Conservation (phyloP, 2,113 vertebrate species). For the Spea multiplicata region DNA sequence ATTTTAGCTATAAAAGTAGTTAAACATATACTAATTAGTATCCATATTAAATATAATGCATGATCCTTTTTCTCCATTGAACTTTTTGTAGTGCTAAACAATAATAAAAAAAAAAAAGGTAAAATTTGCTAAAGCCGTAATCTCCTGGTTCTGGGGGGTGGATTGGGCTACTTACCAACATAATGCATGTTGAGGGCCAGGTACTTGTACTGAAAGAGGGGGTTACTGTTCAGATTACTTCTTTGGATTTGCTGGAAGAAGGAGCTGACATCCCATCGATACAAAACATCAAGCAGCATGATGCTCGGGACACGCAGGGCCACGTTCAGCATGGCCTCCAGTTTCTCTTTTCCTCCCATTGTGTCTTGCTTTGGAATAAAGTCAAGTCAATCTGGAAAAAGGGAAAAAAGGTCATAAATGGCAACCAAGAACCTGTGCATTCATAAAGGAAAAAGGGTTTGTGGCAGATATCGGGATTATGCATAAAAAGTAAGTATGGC, state of each 20-base stretch:
- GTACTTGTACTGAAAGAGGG: conserved; percentile 98
- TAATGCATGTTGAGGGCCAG: conserved; percentile 98
- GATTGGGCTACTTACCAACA: conserved; percentile 77
- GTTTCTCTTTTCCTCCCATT: conserved; percentile 89
- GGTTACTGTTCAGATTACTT: conserved; percentile 93
- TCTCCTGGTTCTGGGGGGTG: no score
- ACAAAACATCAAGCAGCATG: conserved; percentile 95
- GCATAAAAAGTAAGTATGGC: no score
- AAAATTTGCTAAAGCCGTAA: no score
- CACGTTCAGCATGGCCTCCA: conserved; percentile 96
- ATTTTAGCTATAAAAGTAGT: no score
- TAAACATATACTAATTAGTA: no score
- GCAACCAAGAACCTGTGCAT: no score
- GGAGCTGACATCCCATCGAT: conserved; percentile 97
- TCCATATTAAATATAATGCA: no score
- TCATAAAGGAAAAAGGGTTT: no score
- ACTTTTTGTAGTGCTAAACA: no score
- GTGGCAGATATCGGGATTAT: no score
- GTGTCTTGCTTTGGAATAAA: conserved; percentile 57
- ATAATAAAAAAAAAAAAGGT: no score
- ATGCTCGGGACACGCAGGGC: conserved; percentile 95
- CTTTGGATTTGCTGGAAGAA: conserved; percentile 99
- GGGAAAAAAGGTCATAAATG: conserved; percentile 45
- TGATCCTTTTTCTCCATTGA: no score
- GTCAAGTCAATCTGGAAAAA: conserved; percentile 61